Percentiles rank a stretch among this genome's conserved stretches.
phyloP scores from a whole-genome alignment of 2,888 invertebrate species.

The Onchidella celtica region DNA sequence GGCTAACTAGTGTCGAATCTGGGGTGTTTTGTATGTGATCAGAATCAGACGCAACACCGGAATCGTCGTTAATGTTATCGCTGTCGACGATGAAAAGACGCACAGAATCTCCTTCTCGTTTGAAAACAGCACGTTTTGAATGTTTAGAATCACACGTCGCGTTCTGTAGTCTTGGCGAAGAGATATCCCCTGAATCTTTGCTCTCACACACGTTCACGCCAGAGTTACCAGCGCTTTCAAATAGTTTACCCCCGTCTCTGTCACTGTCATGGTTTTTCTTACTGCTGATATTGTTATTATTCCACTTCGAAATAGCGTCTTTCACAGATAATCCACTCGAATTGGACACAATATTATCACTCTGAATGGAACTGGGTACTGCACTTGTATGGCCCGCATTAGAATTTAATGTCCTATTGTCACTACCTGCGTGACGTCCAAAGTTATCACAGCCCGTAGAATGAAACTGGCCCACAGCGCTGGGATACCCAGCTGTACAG shows the following conservation, averaged over 20 bases:
- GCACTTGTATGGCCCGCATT: not conserved
- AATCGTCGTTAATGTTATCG: not conserved
- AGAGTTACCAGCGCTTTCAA: not conserved
- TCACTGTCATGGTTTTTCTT: too few species aligned
- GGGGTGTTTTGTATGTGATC: not conserved
- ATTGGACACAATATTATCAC: not conserved
- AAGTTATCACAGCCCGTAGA: not conserved
- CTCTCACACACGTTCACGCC: not conserved
- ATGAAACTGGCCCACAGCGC: not conserved
- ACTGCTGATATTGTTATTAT: not conserved
- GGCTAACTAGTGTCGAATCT: not conserved
- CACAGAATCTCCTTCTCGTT: constrained; percentile 31
- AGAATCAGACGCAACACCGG: not conserved
- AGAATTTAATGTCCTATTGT: not conserved
- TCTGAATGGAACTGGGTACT: not conserved
- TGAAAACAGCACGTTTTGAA: constrained; percentile 25
- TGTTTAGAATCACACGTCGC: not conserved
- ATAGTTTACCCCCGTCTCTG: not conserved
- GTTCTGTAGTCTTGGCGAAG: not conserved
- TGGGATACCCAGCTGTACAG: not conserved
- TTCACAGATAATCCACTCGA: not conserved
- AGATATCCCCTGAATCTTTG: not conserved
- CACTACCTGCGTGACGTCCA: not conserved
- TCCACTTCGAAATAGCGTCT: constrained; percentile 10
- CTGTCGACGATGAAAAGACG: constrained; percentile 8